Percentiles rank a stretch among this genome's conserved stretches.
phyloP scores from a whole-genome alignment of 2,888 invertebrate species.

The Thera britannica region DNA sequence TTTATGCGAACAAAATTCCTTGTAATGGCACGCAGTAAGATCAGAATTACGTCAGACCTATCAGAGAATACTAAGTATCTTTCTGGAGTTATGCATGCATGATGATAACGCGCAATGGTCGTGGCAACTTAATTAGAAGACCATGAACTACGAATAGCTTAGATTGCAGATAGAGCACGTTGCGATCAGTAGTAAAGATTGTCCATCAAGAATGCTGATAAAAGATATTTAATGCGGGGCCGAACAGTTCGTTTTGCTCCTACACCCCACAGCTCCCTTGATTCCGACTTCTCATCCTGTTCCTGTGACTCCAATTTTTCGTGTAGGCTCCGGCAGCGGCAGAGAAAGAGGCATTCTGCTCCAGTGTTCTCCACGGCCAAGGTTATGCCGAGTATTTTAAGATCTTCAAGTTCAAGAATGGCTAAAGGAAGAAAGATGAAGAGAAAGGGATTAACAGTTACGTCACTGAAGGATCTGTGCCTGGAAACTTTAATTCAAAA shows the following conservation, averaged over 20 bases:
- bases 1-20: background rate
- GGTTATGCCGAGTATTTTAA: conserved; percentile 39
- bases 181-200: conserved; percentile 33
- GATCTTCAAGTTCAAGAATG: conserved; percentile 42
- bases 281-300: conserved; percentile 37
- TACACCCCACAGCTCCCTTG: conserved; percentile 63
- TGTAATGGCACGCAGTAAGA: background rate
- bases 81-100: conserved; percentile 7
- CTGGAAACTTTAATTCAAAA: conserved; percentile 83
- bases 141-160: conserved; percentile 32
- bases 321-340: conserved; percentile 48
- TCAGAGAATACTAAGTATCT: conserved; percentile 4
- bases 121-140: conserved; percentile 20
- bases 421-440: conserved; percentile 44
- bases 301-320: conserved; percentile 43
- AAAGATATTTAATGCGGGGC: conserved; percentile 50
- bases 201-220: conserved; percentile 31
- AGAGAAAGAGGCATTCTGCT: conserved; percentile 43
- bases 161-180: conserved; percentile 33
- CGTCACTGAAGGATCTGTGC: conserved; percentile 81
- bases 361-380: conserved; percentile 30
- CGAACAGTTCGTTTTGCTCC: conserved; percentile 68
- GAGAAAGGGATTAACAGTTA: conserved; percentile 72
- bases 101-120: conserved; percentile 3
- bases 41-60: background rate